A percentile compares a stretch with the other conserved stretches of the same genome.
Evolutionary conservation across 2,888 invertebrate species (phyloP).

Genomic region (Orgyia antiqua): DNA sequence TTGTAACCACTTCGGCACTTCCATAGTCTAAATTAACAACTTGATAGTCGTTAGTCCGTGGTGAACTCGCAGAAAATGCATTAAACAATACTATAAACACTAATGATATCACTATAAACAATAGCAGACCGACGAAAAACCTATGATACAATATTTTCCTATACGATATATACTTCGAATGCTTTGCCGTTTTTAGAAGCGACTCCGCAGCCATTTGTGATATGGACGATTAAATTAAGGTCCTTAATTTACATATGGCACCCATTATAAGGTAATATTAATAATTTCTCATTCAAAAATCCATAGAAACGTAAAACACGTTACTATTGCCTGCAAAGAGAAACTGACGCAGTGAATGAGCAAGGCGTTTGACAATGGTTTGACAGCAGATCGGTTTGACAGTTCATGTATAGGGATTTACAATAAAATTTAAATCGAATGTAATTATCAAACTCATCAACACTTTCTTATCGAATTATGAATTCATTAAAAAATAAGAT

Average conservation of each 20-base stretch:
- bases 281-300: conserved; percentile 66
- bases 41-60: conserved; percentile 66
- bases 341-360: conserved; percentile 41
- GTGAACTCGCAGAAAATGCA: conserved; percentile 64
- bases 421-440: no score
- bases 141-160: conserved; percentile 74
- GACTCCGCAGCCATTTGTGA: conserved; percentile 73
- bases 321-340: conserved; percentile 39
- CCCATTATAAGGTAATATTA: conserved; percentile 61
- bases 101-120: conserved; percentile 77
- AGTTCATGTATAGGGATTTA: no score
- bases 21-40: conserved; percentile 71
- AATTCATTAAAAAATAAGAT: no score
- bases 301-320: conserved; percentile 52
- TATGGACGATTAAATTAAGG: conserved; percentile 54
- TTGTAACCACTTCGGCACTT: conserved; percentile 49
- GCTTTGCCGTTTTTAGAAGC: conserved; percentile 65
- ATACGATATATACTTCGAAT: conserved; percentile 68
- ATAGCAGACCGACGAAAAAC: conserved; percentile 79
- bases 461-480: no score
- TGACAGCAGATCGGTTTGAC: no score
- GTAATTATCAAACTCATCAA: no score
- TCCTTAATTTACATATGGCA: conserved; percentile 63
- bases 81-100: conserved; percentile 73
- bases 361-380: conserved; percentile 10